Evolutionary conservation across 1,140 invertebrate species (phyloP), one percentile per base, ranked within the genome.

Genomic region (Platyscapa corneri): DNA sequence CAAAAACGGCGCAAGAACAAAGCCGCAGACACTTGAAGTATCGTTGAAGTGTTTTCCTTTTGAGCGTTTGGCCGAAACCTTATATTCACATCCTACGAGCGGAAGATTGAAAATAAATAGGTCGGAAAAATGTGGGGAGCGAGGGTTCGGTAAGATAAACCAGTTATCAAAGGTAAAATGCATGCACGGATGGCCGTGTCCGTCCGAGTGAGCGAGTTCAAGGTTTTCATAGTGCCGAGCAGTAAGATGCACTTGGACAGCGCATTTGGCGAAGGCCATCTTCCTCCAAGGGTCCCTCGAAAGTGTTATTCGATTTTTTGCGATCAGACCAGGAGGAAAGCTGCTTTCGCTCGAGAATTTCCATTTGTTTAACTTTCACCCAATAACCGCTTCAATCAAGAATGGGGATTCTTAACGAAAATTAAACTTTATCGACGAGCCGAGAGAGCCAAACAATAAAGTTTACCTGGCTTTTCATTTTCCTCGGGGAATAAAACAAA

Each of bases 21-120:
- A 53, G n/a, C 42, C 10, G n/a, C 20, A 53, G 67, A 20, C 16
- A 53, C 67, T 72, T 34, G 37, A 3, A 72, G 67, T 72, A 39
- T 72, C 67, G 67, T 20, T 20, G 3, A 39, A 72, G 34, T 39
- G 18, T 30, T 83, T 86, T 85, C 37, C 82, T 80, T 86, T 85
- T 86, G 85, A 86, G 70, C 77, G 83, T 85, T 86, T 84, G 83
- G 77, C 79, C 77, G 81, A 88, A 86, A 86, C 78, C 75, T 78
- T 49, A 76, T 83, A 75, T 76, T 60, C 39, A 53, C 74, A 67
- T 84, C 30, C 70, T 74, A 82, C 64, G 83, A 56, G 76, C 80
- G 82, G 74, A 70, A 86, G 84, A 88, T 87, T 87, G 83, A 87
- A 86, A 86, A 86, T 84, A 88, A 88, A 88, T 87, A 88, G 85